These are phyloP conservation scores for Molanna angustata DNA, from an alignment of 2,888 invertebrate species.

Conservation along the genomic window DNA sequence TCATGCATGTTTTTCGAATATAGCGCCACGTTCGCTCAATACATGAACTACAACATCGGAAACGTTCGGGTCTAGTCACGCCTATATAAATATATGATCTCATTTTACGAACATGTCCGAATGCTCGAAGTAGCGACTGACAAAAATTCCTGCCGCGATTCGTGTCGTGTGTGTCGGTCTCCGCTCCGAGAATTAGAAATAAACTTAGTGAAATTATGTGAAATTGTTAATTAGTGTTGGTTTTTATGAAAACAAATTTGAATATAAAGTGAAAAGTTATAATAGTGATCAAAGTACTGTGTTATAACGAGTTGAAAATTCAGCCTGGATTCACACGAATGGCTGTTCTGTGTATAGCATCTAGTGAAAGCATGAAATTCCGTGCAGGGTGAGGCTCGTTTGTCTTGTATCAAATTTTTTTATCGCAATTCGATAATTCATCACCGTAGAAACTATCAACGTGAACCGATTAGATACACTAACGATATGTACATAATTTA, in stretches of 20 bases:
- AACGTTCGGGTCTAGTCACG: constrained; percentile 28
- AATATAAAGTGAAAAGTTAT: constrained; percentile 11
- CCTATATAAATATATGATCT: constrained; percentile 30
- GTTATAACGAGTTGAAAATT: constrained; percentile 20
- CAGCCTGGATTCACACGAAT: constrained; percentile 22
- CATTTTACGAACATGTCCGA: constrained; percentile 27
- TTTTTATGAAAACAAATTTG: constrained; percentile 13
- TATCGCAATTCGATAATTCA: constrained; percentile 25
- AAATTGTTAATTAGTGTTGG: constrained; percentile 18
- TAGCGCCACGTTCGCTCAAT: no score
- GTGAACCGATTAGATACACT: constrained; percentile 2
- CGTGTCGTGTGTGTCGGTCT: constrained; percentile 46
- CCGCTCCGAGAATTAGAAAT: constrained; percentile 33
- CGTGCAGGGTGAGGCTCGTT: constrained; percentile 26
- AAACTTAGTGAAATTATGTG: constrained; percentile 25
- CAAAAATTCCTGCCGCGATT: constrained; percentile 23
- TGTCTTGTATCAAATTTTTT: constrained; percentile 19
- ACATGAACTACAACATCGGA: no score
- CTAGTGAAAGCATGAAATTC: constrained; percentile 30
- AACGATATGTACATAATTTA: background rate
- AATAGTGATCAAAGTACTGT: constrained; percentile 19
- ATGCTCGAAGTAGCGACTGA: constrained; percentile 22
- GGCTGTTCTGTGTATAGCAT: constrained; percentile 21
- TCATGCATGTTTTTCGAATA: no score
- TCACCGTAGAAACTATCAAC: constrained; percentile 15